A percentile compares a stretch with the other conserved stretches of the same genome.
Conservation (phyloP, 30 jellyfish, hydroid and myxozoan genomes). For the Aurelia aurita complex sp. Pacific region DNA sequence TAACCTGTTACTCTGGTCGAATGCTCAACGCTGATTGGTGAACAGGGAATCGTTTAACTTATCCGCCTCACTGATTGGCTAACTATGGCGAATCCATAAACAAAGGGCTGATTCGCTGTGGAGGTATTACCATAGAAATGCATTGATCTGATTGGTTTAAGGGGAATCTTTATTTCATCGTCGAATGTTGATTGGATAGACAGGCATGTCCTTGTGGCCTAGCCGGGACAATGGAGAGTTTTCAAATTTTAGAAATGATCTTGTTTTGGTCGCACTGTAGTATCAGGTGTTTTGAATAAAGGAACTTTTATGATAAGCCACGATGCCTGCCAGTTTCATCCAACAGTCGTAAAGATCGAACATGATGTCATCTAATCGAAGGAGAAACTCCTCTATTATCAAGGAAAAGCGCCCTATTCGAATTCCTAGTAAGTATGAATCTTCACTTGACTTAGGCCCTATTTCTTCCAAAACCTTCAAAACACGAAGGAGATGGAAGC, state of each 20-base stretch:
- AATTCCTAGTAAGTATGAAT: constrained; percentile 39
- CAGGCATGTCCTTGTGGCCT: constrained; percentile 76
- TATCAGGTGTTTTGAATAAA: constrained; percentile 75
- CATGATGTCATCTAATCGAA: constrained; percentile 55
- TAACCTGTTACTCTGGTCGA: constrained; percentile 21
- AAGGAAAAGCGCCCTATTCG: constrained; percentile 43
- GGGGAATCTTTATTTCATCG: not conserved
- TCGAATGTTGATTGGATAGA: constrained; percentile 45
- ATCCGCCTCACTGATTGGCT: constrained; percentile 3
- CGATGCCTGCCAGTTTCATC: constrained; percentile 64
- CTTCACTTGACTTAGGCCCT: not conserved
- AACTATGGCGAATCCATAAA: not conserved
- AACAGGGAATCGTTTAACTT: not conserved
- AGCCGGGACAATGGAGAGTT: constrained; percentile 68
- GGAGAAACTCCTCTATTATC: constrained; percentile 27
- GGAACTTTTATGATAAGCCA: constrained; percentile 53
- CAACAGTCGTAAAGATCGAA: constrained; percentile 34
- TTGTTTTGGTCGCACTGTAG: constrained; percentile 72
- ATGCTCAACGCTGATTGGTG: not conserved
- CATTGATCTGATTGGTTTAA: constrained; percentile 21
- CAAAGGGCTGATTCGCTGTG: not conserved
- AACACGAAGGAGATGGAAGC: no score
- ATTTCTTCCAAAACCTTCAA: not conserved
- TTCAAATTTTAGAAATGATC: constrained; percentile 80
- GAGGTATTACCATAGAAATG: not conserved